Conservation (phyloP, 2,113 vertebrate genomes). For the Phaethon lepturus region DNA sequence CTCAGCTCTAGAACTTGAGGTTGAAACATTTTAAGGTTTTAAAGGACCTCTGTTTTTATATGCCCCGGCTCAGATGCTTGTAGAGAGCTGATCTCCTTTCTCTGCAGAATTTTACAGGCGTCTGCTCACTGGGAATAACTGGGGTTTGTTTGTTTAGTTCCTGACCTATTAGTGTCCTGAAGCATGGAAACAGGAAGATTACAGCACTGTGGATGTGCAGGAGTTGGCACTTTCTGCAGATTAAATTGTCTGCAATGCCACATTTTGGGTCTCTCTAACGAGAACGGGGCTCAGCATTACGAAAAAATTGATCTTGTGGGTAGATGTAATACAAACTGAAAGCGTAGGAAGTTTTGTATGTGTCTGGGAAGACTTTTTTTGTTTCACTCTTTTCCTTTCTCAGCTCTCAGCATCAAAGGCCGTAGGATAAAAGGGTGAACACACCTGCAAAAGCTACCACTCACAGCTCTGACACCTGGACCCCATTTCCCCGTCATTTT, state of each 20-base stretch:
- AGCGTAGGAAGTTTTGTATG: background rate
- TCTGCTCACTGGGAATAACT: background rate
- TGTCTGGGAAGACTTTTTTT: background rate
- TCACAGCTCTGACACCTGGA: background rate
- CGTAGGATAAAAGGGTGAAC: background rate
- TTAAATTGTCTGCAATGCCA: background rate
- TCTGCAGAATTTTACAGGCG: fast-evolving
- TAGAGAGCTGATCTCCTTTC: background rate
- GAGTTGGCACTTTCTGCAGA: background rate
- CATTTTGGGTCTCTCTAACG: background rate
- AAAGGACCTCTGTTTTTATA: background rate
- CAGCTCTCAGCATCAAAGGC: background rate
- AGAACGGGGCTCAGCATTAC: background rate
- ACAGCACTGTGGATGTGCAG: background rate
- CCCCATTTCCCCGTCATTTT: background rate
- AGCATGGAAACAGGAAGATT: background rate
- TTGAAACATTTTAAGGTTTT: background rate
- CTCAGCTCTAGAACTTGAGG: background rate
- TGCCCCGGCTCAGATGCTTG: background rate
- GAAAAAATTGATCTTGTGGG: background rate
- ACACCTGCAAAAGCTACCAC: background rate
- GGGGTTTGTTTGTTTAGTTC: background rate
- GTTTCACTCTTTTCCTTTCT: background rate
- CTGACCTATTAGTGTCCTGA: background rate
- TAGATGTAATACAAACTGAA: background rate